Percentiles rank a stretch among this genome's conserved stretches.
Evolutionary conservation across 2,113 vertebrate species (phyloP).

Genomic region (Sus scrofa): T2T-Sscrofa CM000817.6:12101001-12101500

Average conservation of each 20-base stretch:
- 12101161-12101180: neutral
- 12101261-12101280: too few relatives aligned
- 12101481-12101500: too few relatives aligned
- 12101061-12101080: too few relatives aligned
- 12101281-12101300: too few relatives aligned
- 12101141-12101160: fast-evolving
- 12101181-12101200: neutral
- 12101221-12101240: neutral
- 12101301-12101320: too few relatives aligned
- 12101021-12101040: neutral
- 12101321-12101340: too few relatives aligned
- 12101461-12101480: neutral
- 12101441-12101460: fast-evolving
- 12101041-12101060: neutral
- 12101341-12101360: too few relatives aligned
- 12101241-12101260: neutral
- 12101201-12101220: neutral
- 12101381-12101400: neutral
- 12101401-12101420: neutral
- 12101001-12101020: neutral
- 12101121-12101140: fast-evolving
- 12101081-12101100: neutral
- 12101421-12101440: neutral
- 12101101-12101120: neutral
- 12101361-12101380: neutral